A percentile compares a stretch with the other conserved stretches of the same genome.
phyloP scores from a whole-genome alignment of 2,888 invertebrate species.

The Sinopyrophorus schimmeli region DNA sequence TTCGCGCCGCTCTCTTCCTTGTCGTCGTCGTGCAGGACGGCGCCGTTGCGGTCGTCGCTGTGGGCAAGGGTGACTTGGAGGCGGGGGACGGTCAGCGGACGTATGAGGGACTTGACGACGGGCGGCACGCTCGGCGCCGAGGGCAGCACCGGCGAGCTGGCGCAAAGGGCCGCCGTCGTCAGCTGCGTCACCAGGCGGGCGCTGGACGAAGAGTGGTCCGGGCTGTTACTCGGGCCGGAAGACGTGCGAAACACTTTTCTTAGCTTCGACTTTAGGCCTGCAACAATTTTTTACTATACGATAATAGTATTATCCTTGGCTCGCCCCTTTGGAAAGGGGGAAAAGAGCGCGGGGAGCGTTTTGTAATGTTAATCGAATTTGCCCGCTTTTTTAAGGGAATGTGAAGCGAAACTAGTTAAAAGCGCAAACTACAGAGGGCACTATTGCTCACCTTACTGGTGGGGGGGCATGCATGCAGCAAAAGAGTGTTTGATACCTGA shows the following conservation, averaged over 20 bases:
- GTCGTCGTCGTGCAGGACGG: constrained; percentile 36
- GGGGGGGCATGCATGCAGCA: constrained; percentile 17
- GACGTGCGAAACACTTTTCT: constrained; percentile 62
- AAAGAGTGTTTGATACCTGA: constrained; percentile 18
- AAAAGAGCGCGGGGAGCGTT: too few species aligned
- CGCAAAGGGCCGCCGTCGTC: constrained; percentile 64
- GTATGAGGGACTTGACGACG: constrained; percentile 60
- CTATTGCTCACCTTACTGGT: too few species aligned
- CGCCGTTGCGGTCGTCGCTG: constrained; percentile 46
- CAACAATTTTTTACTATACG: constrained; percentile 16
- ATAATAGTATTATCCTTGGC: constrained; percentile 30
- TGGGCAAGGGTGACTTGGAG: constrained; percentile 56
- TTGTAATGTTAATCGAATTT: too few species aligned
- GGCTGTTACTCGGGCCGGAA: constrained; percentile 52
- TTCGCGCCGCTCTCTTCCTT: constrained; percentile 46
- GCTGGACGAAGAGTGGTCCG: constrained; percentile 53
- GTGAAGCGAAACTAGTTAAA: too few species aligned
- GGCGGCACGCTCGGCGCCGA: constrained; percentile 59
- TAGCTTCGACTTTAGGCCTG: constrained; percentile 60
- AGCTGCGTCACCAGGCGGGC: constrained; percentile 61
- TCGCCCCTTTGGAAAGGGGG: constrained; percentile 47
- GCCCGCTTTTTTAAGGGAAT: too few species aligned
- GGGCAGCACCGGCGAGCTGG: constrained; percentile 63
- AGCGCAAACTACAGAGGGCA: too few species aligned
- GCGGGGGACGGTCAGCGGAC: constrained; percentile 62